Conservation (phyloP, 2,113 vertebrate species). For the Columbina picui region DNA sequence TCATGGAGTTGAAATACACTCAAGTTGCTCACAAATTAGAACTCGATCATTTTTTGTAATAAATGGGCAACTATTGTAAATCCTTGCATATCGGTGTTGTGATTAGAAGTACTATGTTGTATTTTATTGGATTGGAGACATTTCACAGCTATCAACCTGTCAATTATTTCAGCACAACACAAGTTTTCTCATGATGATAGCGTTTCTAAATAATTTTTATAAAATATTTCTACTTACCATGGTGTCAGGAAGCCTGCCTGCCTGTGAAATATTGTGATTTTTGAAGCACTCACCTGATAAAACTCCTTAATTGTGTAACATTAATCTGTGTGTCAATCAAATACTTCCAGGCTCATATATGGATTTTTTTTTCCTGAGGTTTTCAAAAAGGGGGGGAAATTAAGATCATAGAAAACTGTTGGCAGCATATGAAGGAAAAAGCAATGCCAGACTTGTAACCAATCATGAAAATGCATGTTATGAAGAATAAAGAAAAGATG, state of each 20-base stretch:
- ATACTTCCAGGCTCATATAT: slow-evolving; percentile 17
- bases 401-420: slow-evolving; percentile 52
- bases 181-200: slow-evolving; percentile 43
- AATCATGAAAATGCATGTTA: slow-evolving; percentile 59
- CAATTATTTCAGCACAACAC: slow-evolving; percentile 61
- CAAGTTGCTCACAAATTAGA: slow-evolving; percentile 31
- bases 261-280: slow-evolving; percentile 65
- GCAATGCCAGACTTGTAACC: slow-evolving; percentile 61
- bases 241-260: slow-evolving; percentile 50
- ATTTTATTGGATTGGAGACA: slow-evolving; percentile 55
- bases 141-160: slow-evolving; percentile 62
- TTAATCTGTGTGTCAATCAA: slow-evolving; percentile 66
- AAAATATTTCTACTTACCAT: slow-evolving; percentile 56
- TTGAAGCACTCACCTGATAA: slow-evolving; percentile 59
- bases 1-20: neutral
- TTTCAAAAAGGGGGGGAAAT: neutral
- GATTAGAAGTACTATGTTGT: slow-evolving; percentile 44
- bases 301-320: slow-evolving; percentile 58
- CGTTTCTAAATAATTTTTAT: slow-evolving; percentile 67
- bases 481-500: slow-evolving; percentile 52
- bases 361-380: slow-evolving; percentile 12
- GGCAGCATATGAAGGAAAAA: slow-evolving; percentile 56
- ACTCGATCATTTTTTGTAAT: neutral
- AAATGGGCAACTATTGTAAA: slow-evolving; percentile 27
- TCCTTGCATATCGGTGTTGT: neutral